Base-by-base conservation (phyloP, 2,888 invertebrate genomes). In the Hirudinaria manillensis region DNA sequence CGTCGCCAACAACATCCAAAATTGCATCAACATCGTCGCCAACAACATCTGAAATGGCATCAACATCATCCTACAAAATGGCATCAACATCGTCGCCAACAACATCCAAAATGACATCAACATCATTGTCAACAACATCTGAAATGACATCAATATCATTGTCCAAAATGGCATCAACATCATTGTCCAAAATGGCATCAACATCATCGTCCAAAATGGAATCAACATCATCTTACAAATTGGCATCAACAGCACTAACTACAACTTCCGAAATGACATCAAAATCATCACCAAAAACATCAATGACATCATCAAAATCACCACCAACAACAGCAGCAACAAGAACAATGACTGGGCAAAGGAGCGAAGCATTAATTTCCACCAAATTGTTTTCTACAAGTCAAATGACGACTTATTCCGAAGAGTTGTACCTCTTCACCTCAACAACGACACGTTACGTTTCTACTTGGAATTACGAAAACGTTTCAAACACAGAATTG, bases 241-340 rank as follows among this genome's bases (percentile, higher is more conserved):
- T 51, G 7, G 2, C 27, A 72, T 38, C 38, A 38, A 38, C 38
- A 38, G 3, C 38, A 38, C 38, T 27, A 27, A 72, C 72, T 19
- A 72, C 72, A 51, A 19, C 29, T 19, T 27, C 32, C 3, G 38
- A 7, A 72, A 72, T 45, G 6, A 24, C 27, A 2, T 51, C 53
- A 13, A 7, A 38, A 10, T 3, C 72, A 10, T 13, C 24, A 55
- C 13, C 55, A 7, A 0, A 2, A 53, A 65, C 38, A 16, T 38
- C 73, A 65, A 10, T 36, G 0, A 38, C 73, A 56, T 36, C 73
- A 24, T n/a, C 73, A 56, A 32, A 38, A 36, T 13, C 24, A 6
- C 13, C 6, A 4, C 6, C 61, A 4, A 16, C 61, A 61, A 61
- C 61, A 61, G 10, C 61, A 61, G 7, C 24, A 61, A 7, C n/a